A percentile compares a stretch with the other conserved stretches of the same genome.
Conservation (phyloP, 2,113 vertebrate species). For the Ranitomeya imitator region DNA sequence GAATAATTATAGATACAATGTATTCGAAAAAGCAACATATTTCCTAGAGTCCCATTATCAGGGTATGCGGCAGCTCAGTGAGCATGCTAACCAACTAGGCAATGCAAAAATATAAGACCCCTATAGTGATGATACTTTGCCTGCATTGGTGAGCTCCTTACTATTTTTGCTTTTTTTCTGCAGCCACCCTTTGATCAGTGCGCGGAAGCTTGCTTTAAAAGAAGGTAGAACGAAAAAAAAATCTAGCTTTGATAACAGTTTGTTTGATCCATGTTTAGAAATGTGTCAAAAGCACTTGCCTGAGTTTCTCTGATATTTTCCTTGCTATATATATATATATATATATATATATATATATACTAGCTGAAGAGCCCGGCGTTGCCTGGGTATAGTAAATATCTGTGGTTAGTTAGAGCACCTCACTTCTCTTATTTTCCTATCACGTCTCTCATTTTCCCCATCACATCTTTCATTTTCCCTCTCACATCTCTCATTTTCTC, state of each 20-base stretch:
- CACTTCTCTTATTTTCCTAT: no score
- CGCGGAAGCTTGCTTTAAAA: background rate
- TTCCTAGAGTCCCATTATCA: background rate
- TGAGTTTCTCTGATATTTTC: background rate
- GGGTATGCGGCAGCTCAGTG: background rate
- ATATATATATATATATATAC: conserved; percentile 7
- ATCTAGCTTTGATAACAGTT: conserved; percentile 29
- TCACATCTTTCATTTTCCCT: no score
- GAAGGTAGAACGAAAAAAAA: background rate
- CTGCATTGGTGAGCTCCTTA: background rate
- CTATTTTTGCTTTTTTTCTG: conserved; percentile 9
- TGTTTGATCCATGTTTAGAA: conserved; percentile 20
- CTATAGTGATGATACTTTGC: background rate
- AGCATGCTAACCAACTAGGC: background rate
- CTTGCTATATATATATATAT: background rate
- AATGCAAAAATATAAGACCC: background rate
- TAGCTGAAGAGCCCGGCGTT: no score
- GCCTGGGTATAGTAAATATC: no score
- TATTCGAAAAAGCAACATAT: background rate
- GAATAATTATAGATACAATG: background rate
- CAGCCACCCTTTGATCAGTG: background rate
- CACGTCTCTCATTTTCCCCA: no score
- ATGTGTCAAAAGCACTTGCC: background rate
- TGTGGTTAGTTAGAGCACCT: no score
- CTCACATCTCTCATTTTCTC: no score